phyloP scores from a whole-genome alignment of 2,797 vertebrate genomes.

The Clarias pachynema region DNA sequence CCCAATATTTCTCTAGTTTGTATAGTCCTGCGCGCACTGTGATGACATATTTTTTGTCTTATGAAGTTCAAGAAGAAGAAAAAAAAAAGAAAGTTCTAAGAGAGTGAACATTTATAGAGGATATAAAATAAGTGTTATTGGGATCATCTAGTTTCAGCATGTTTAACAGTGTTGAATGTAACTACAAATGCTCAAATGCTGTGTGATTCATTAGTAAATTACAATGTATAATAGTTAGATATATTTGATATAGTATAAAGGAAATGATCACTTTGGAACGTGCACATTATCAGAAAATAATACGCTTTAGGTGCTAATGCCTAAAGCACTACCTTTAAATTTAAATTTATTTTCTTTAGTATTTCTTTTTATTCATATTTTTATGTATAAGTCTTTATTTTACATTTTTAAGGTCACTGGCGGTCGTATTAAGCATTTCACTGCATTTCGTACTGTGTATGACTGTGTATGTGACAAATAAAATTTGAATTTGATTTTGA shows the following conservation, averaged over 20 bases:
- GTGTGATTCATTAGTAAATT: not conserved
- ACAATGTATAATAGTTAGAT: not conserved
- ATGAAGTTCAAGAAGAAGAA: not conserved
- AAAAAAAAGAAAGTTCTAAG: not conserved
- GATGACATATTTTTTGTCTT: not conserved
- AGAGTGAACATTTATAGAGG: not conserved
- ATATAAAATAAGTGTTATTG: not conserved
- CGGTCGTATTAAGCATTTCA: no score
- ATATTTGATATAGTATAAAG: not conserved
- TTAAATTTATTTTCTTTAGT: no score
- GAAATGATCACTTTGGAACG: not conserved
- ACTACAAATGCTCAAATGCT: not conserved
- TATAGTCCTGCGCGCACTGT: no score
- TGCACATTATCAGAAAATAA: not conserved
- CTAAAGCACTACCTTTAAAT: not conserved
- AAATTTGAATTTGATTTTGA: no score
- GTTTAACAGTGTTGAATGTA: not conserved
- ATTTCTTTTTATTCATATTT: no score
- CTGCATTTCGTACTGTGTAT: no score
- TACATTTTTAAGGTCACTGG: no score
- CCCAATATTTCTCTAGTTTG: no score
- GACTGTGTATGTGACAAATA: no score
- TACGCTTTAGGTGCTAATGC: not conserved
- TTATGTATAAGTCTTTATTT: no score
- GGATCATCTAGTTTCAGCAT: not conserved